Conservation (phyloP, 30 jellyfish, hydroid and myxozoan species). For the Hydra vulgaris region DNA sequence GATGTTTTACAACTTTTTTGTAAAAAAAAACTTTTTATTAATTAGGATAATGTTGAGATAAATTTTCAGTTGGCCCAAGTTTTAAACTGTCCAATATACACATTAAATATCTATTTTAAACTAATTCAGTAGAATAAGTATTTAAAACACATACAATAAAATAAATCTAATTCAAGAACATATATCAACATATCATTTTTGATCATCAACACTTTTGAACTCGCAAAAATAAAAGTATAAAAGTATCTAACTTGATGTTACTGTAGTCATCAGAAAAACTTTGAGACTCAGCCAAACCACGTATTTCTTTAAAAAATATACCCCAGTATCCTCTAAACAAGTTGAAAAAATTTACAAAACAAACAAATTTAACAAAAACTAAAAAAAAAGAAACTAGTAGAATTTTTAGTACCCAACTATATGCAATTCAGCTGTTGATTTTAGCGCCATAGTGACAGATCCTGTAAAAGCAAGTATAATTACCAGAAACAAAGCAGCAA, state of each 20-base stretch:
- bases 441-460: conserved; percentile 58
- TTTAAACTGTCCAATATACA: no score
- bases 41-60: no score
- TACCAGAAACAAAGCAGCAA: conserved; percentile 39
- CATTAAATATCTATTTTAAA: no score
- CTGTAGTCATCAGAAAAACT: conserved; percentile 60
- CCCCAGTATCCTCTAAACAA: conserved; percentile 50
- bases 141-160: no score
- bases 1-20: no score
- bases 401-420: conserved; percentile 19
- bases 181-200: no score
- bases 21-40: no score
- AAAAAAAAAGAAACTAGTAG: neutral
- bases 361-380: neutral
- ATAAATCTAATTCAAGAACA: no score
- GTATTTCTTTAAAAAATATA: conserved; percentile 50
- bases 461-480: conserved; percentile 72
- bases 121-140: no score
- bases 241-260: conserved; percentile 52
- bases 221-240: no score
- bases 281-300: conserved; percentile 65
- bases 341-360: neutral
- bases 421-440: conserved; percentile 19
- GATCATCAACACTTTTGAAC: no score
- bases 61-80: no score